Evolutionary conservation across 2,113 vertebrate species (phyloP), one percentile per base, ranked within the genome.

Genomic region (Callionymus lyra): DNA sequence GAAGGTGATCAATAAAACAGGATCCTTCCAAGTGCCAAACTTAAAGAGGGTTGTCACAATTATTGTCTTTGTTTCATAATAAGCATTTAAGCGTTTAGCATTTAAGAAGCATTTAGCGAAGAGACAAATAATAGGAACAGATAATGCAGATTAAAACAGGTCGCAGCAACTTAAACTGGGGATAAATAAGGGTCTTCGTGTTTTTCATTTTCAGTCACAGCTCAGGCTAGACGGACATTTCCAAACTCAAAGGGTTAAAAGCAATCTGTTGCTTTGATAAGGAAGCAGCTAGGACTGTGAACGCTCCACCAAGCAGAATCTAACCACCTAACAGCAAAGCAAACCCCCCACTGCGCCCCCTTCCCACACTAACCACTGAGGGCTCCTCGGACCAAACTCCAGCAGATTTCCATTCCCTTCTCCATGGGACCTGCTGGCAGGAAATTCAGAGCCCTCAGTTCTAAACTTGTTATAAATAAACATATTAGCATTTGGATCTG

Each of bases 221-320:
- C 21, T 27, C 44, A 31, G 59, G 38, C 33, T 56, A 64, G 63
- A 65, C 1, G 59, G 62, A 58, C 70, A 58, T 68, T 49, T 73
- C 43, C 13, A 12, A 54, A 59, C 81, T 83, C 82, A 84, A 85
- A 86, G 85, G 85, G 83, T 86, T 86, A 82, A 83, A 65, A 68
- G 53, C 50, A 37, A 18, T 59, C 31, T 51, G 13, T 60, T 67
- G 49, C 50, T 72, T 65, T 59, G 47, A 50, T 41, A 45, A 63
- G 46, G 36, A 68, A 50, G 43, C 13, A 9, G 41, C 50, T 58
- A 65, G 60, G 51, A 38, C 31, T 33, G 6, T 34, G 63, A 53
- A 36, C 45, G 44, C 47, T 31, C 52, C 0, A 37, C 65, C 54
- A 72, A 79, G 36, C 66, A 74, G 76, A 84, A 82, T 83, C 82